Evolutionary conservation across 2,888 invertebrate genomes (phyloP), one percentile per base, ranked within the genome.

Genomic region (Phlogophora meticulosa): DNA sequence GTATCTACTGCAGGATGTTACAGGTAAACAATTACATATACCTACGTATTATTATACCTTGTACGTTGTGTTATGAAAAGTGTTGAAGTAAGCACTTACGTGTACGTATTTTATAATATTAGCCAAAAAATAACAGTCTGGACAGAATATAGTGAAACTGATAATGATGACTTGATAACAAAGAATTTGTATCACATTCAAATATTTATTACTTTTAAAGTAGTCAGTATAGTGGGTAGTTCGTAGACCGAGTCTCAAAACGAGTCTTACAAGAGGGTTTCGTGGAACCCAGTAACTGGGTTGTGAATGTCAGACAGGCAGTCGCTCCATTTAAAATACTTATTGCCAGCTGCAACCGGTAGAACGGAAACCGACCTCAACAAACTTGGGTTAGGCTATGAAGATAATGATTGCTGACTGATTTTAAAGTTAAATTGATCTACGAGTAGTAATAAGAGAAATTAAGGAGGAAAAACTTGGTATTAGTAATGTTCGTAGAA

Each of bases 401-500:
- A 2, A 28, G 28, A 28, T 28, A 5, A 28, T 28, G 28, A n/a
- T n/a, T n/a, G n/a, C n/a, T n/a, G n/a, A n/a, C n/a, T n/a, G n/a
- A n/a, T n/a, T n/a, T n/a, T n/a, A n/a, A n/a, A n/a, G n/a, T n/a
- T n/a, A n/a, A n/a, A n/a, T n/a, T n/a, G n/a, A n/a, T n/a, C n/a
- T n/a, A n/a, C n/a, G n/a, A n/a, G n/a, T n/a, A 13, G 11, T 42
- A 22, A 42, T 17, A 52, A 51, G 28, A 42, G 17, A 42, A 42
- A 64, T 20, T 38, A 51, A 15, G 38, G 34, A 55, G 34, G 24
- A 34, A 56, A 70, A 71, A 13, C 43, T 53, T 58, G 24, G 17
- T 32, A 10, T 73, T 72, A 48, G 22, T 22, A 49, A 28, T 5
- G 28, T 73, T 72, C 53, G 22, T 22, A 49, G 55, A 78, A 78